Evolutionary conservation across 2,888 invertebrate species (phyloP), one percentile per base, ranked within the genome.

Genomic region (Phasia obesa): DNA sequence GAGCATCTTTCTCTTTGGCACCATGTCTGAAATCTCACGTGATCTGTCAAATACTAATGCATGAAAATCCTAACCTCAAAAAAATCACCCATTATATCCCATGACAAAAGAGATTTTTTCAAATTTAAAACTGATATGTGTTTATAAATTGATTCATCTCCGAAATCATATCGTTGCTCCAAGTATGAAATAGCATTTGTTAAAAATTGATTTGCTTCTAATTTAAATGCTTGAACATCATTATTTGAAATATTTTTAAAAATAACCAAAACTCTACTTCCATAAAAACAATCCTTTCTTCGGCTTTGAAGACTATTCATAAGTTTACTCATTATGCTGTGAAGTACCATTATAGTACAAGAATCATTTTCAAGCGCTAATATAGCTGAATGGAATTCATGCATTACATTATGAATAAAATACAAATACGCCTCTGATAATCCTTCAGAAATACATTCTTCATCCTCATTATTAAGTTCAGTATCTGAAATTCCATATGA

Each of bases 281-380:
- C 73, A 49, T 65, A 71, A 42, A 78, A 65, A 44, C 35, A 42
- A 78, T 78, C 64, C 51, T 57, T 70, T 78, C 60, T 31, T 47
- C 71, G 27, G 35, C 31, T 55, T 31, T 38, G 27, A 47, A 71
- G 65, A 47, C 65, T 42, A 55, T 70, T 65, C 25, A 47, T 49
- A 19, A 59, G 38, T 21, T n/a, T 79, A 73, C 49, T 67, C 67
- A 80, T 80, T 67, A 80, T 53, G 53, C 21, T 44, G 62, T 74
- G 60, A 19, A 65, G 44, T 55, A 74, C 74, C 67, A 74, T 51
- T 60, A 74, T 69, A 44, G 64, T 69, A 25, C 55, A 80, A 19
- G 67, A 55, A 60, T 80, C 47, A 69, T 67, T 80, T 74, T 80
- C 80, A 27, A 67, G 55, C 4, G 69, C 59, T 69, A 74, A 53